phyloP scores from a whole-genome alignment of 2,888 invertebrate species.

The Allacma fusca region DNA sequence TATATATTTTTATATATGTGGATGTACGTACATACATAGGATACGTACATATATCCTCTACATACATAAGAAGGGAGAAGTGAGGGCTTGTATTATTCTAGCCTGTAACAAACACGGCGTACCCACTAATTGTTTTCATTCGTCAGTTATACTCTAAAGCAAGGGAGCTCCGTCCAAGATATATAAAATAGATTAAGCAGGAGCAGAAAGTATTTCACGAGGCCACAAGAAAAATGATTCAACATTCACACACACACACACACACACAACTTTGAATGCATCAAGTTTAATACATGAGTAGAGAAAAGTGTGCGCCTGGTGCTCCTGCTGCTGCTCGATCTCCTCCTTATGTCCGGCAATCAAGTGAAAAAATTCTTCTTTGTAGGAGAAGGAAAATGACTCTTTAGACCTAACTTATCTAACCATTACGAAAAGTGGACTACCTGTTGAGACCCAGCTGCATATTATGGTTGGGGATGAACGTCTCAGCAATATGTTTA shows the following conservation, averaged over 20 bases:
- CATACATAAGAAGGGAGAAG: background rate
- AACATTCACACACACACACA: slow-evolving; percentile 25
- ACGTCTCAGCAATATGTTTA: background rate
- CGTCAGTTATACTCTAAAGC: background rate
- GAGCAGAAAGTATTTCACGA: slow-evolving; percentile 41
- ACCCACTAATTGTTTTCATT: slow-evolving; percentile 28
- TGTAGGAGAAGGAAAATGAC: background rate
- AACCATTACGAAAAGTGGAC: slow-evolving; percentile 17
- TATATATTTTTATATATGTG: background rate
- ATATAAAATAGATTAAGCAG: slow-evolving; percentile 19
- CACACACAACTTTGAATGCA: background rate
- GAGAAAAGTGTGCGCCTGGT: slow-evolving; percentile 11
- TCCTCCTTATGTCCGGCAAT: slow-evolving; percentile 12
- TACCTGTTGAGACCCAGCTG: slow-evolving; percentile 36
- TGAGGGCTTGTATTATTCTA: background rate
- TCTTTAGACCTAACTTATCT: background rate
- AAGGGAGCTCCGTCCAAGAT: slow-evolving; percentile 5
- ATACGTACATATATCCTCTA: too few species aligned
- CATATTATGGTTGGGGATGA: background rate
- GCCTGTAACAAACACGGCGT: background rate
- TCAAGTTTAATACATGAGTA: slow-evolving; percentile 9
- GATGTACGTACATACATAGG: too few species aligned
- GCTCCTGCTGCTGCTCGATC: slow-evolving; percentile 18
- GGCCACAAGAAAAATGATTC: slow-evolving; percentile 36
- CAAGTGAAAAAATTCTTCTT: slow-evolving; percentile 10